Evolutionary conservation across 2,888 invertebrate species (phyloP).

Genomic region (Lycia hirtaria): DNA sequence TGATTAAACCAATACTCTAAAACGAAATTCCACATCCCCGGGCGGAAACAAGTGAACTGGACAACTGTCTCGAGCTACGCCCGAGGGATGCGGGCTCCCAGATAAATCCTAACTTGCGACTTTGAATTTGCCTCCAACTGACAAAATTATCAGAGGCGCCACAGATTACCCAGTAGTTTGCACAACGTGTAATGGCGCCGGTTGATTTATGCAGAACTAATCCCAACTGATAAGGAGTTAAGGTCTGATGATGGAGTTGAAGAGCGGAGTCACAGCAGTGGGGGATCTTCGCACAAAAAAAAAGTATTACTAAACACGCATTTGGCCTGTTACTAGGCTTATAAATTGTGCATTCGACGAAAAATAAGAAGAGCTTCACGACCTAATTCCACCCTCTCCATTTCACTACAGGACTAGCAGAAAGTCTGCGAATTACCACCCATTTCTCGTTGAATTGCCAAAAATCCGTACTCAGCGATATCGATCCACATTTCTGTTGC

Average conservation of each 20-base stretch:
- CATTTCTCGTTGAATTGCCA: too few relatives aligned
- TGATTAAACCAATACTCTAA: too few relatives aligned
- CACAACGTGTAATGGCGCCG: slow-evolving; percentile 30
- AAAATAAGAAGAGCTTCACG: too few relatives aligned
- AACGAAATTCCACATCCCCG: too few relatives aligned
- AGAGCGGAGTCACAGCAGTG: slow-evolving; percentile 11
- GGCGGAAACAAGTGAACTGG: background rate
- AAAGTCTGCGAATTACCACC: too few relatives aligned
- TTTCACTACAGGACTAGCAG: too few relatives aligned
- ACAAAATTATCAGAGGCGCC: slow-evolving; percentile 37
- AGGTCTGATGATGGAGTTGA: slow-evolving; percentile 10
- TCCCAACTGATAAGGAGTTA: slow-evolving; percentile 35
- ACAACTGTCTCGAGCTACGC: slow-evolving; percentile 13
- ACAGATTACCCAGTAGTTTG: slow-evolving; percentile 29
- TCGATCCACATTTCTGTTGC: too few relatives aligned
- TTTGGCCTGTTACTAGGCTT: too few relatives aligned
- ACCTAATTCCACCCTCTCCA: too few relatives aligned
- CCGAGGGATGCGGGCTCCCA: slow-evolving; percentile 26
- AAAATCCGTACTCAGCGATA: too few relatives aligned
- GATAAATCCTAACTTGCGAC: slow-evolving; percentile 40
- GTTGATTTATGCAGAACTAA: slow-evolving; percentile 41
- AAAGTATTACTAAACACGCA: background rate
- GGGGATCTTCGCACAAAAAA: background rate
- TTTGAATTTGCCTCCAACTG: slow-evolving; percentile 41
- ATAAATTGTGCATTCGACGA: too few relatives aligned